phyloP scores from a whole-genome alignment of 2,797 vertebrate genomes.

The Pangasius sanitwongsei region DNA sequence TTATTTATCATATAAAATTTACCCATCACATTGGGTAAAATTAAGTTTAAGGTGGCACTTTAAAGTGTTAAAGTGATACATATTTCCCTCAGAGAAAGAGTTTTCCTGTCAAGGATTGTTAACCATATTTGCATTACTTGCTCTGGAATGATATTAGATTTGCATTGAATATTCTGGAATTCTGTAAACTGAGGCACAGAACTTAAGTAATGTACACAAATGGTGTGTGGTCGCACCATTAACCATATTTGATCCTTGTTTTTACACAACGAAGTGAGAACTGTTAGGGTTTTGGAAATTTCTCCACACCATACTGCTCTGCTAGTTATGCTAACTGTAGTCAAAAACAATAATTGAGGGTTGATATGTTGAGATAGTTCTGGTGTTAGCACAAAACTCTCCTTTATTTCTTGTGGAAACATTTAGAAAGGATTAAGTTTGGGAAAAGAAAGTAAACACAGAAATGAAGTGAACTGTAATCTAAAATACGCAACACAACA shows the following conservation, averaged over 20 bases:
- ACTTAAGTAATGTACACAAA: background rate
- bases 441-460: background rate
- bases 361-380: background rate
- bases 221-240: background rate
- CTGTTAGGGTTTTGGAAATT: background rate
- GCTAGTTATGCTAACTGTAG: too few relatives aligned
- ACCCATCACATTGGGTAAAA: background rate
- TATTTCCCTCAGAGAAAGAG: background rate
- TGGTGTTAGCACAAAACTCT: background rate
- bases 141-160: too few relatives aligned
- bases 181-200: background rate
- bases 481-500: background rate
- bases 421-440: background rate
- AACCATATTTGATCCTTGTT: background rate
- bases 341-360: background rate
- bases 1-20: background rate
- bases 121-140: background rate
- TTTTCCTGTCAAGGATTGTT: background rate
- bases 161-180: background rate
- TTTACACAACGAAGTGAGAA: background rate
- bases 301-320: background rate
- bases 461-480: background rate
- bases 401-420: background rate
- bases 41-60: background rate
- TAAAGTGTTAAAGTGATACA: background rate